phyloP scores from a whole-genome alignment of 2,888 invertebrate species.

The Drosophila picticornis region DNA sequence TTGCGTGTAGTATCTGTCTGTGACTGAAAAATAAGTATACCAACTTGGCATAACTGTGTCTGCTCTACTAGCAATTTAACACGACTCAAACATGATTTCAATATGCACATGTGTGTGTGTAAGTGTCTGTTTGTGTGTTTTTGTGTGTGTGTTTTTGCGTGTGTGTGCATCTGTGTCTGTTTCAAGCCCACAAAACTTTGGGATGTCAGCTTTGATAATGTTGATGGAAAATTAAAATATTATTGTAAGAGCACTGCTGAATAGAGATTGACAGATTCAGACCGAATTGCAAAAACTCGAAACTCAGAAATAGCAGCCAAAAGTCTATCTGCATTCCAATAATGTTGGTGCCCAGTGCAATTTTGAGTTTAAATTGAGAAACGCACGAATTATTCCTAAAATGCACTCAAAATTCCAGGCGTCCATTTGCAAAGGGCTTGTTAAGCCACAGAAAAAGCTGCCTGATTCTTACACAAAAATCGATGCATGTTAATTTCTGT shows the following conservation, averaged over 20 bases:
- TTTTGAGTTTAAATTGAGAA: constrained; percentile 5
- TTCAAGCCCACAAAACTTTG: background rate
- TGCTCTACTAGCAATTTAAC: constrained; percentile 4
- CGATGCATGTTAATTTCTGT: constrained; percentile 1
- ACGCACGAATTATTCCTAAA: constrained; percentile 3
- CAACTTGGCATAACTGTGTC: constrained; percentile 19
- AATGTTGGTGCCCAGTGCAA: constrained; percentile 4
- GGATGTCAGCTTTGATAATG: constrained; percentile 19
- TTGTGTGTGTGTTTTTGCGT: background rate
- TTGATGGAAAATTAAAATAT: constrained; percentile 48
- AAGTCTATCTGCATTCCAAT: constrained; percentile 8
- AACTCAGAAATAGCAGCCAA: constrained; percentile 26
- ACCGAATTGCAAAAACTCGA: constrained; percentile 1
- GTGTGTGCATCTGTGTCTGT: background rate
- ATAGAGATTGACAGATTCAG: constrained; percentile 39
- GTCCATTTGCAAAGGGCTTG: constrained; percentile 7
- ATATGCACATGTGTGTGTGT: constrained; percentile 14
- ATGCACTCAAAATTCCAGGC: constrained; percentile 3
- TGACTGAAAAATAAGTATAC: constrained; percentile 25
- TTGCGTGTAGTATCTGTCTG: constrained; percentile 16
- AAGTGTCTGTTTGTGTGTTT: background rate
- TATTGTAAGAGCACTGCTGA: constrained; percentile 33
- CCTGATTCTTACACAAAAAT: background rate
- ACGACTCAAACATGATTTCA: constrained; percentile 21
- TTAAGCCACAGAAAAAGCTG: background rate